A percentile compares a stretch with the other conserved stretches of the same genome.
These are phyloP conservation scores for Coecobrya sp. DNA, from an alignment of 2,888 invertebrate genomes.

Conservation along the genomic window DNA sequence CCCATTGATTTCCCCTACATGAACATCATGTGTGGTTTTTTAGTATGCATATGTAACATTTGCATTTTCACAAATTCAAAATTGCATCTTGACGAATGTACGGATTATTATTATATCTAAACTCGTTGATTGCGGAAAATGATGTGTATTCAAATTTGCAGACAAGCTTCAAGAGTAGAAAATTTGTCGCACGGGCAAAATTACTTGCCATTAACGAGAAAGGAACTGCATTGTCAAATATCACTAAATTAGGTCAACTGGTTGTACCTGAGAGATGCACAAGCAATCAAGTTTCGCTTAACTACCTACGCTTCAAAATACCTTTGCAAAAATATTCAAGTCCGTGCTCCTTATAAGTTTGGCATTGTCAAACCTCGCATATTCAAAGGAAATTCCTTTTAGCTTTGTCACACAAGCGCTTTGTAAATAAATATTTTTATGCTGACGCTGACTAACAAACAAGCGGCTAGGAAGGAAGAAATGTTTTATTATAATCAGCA, in stretches of 20 bases:
- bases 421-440: not conserved
- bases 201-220: not conserved
- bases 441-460: not conserved
- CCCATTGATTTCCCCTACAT: too few species aligned
- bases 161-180: not conserved
- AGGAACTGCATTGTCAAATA: not conserved
- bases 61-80: too few species aligned
- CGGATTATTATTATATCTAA: too few species aligned
- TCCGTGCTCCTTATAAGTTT: not conserved
- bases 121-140: too few species aligned
- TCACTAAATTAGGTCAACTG: not conserved
- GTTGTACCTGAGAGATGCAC: not conserved
- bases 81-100: too few species aligned
- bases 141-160: too few species aligned
- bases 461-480: not conserved
- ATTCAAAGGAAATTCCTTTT: constrained; percentile 19
- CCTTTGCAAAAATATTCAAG: too few species aligned
- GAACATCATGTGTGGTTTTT: too few species aligned
- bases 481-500: too few species aligned
- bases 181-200: not conserved
- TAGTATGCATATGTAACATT: too few species aligned
- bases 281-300: not conserved
- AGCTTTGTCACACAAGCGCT: not conserved
- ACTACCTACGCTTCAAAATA: not conserved
- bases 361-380: not conserved